phyloP scores from a whole-genome alignment of 1,140 invertebrate species.

The Harpegnathos saltator region DNA sequence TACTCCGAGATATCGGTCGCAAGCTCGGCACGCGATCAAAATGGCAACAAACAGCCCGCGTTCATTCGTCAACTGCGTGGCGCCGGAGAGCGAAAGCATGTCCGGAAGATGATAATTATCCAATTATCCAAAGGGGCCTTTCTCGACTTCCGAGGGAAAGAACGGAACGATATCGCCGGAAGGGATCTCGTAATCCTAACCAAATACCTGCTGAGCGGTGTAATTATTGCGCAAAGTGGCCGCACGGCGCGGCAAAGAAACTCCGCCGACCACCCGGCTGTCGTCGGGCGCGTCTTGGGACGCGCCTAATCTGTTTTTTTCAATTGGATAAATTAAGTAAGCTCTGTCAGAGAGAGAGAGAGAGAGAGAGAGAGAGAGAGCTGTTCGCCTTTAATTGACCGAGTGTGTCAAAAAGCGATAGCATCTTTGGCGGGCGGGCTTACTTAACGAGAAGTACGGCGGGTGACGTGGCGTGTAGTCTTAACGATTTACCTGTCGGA shows the following conservation, averaged over 20 bases:
- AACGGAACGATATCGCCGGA: slow-evolving; percentile 31
- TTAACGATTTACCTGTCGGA: neutral
- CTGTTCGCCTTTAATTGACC: slow-evolving; percentile 36
- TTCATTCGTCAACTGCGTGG: neutral
- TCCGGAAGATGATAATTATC: slow-evolving; percentile 49
- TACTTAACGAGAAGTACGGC: slow-evolving; percentile 33
- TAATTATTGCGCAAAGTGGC: slow-evolving; percentile 33
- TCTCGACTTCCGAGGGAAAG: neutral
- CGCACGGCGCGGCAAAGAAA: neutral
- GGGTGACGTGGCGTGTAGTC: neutral
- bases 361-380: too few relatives aligned
- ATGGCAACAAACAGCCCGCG: neutral
- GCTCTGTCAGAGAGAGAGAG: slow-evolving; percentile 33
- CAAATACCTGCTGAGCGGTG: slow-evolving; percentile 34
- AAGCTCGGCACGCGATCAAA: neutral
- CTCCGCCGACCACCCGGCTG: slow-evolving; percentile 36
- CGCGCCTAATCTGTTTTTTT: slow-evolving; percentile 41
- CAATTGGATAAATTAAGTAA: slow-evolving; percentile 49
- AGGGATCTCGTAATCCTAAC: slow-evolving; percentile 46
- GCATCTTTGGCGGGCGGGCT: slow-evolving; percentile 19
- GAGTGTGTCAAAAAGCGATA: slow-evolving; percentile 34
- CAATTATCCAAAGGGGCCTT: neutral
- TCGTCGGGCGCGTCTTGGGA: neutral
- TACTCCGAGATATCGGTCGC: neutral
- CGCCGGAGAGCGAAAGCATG: slow-evolving; percentile 11